Evolutionary conservation across 1,140 invertebrate genomes (phyloP).

Genomic region (Orius insidiosus): DNA sequence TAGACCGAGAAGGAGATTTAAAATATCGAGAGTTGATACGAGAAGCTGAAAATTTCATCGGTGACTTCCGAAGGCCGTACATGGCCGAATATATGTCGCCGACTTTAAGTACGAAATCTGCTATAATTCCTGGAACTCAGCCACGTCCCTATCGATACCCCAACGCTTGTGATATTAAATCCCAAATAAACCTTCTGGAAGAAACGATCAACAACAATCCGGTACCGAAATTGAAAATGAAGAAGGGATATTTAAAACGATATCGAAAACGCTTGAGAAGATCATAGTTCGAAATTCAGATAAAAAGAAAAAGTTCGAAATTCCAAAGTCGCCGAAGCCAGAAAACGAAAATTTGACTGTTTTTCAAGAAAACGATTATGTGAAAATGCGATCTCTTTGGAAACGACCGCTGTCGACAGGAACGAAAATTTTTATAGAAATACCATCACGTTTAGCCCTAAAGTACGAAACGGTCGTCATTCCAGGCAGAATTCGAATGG

Average conservation of each 20-base stretch:
- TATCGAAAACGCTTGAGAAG: constrained; percentile 20
- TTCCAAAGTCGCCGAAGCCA: background rate
- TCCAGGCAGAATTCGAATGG: too few relatives aligned
- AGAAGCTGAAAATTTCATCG: constrained; percentile 55
- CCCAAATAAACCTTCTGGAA: constrained; percentile 7
- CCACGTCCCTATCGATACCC: background rate
- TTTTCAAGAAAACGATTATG: constrained; percentile 6
- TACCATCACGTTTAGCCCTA: background rate
- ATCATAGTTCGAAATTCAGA: constrained; percentile 18
- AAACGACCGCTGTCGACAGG: background rate
- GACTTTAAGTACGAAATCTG: constrained; percentile 13
- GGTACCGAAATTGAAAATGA: constrained; percentile 17
- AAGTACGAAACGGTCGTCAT: too few relatives aligned
- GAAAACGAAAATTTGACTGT: constrained; percentile 3
- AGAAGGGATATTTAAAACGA: constrained; percentile 17
- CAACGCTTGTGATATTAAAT: background rate
- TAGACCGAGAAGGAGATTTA: constrained; percentile 56
- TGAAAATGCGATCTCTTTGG: constrained; percentile 5
- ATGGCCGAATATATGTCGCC: constrained; percentile 18
- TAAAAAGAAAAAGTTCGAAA: constrained; percentile 16
- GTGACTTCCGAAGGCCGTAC: constrained; percentile 23
- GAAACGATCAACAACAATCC: constrained; percentile 15
- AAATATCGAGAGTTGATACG: constrained; percentile 59
- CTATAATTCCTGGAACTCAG: constrained; percentile 7
- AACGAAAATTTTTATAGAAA: constrained; percentile 10